Conservation (phyloP, 2,797 vertebrate genomes). For the Novumbra hubbsi region DNA sequence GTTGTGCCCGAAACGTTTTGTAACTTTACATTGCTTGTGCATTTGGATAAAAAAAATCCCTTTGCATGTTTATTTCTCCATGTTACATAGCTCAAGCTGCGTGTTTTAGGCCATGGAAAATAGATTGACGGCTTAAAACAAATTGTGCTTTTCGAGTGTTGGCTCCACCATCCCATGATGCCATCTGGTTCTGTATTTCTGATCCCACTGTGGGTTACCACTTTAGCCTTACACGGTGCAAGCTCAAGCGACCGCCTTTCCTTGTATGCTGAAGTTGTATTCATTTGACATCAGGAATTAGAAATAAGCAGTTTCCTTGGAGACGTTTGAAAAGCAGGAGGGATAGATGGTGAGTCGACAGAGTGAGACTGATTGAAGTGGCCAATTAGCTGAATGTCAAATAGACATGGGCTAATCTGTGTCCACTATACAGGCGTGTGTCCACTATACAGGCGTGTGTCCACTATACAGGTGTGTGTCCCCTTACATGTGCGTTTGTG, state of each 20-base stretch:
- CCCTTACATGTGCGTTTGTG: not conserved
- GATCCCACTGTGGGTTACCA: not conserved
- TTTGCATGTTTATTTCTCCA: not conserved
- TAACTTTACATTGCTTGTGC: not conserved
- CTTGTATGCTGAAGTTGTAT: not conserved
- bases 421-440: not conserved
- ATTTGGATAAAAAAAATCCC: not conserved
- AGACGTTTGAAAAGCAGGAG: not conserved
- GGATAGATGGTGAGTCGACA: conserved; percentile 11
- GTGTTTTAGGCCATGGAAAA: conserved; percentile 3
- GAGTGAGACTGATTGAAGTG: not conserved
- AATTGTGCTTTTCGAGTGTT: not conserved
- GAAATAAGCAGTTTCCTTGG: not conserved
- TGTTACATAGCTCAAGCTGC: not conserved
- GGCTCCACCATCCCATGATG: not conserved
- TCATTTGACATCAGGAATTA: not conserved
- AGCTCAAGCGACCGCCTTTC: not conserved
- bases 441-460: not conserved
- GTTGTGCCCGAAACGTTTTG: not conserved
- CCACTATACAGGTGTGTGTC: not conserved
- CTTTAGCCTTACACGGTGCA: not conserved
- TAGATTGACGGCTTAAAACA: conserved; percentile 16
- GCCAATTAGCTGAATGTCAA: not conserved
- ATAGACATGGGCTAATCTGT: not conserved
- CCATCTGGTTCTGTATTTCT: conserved; percentile 6